Conservation (phyloP, 1,140 invertebrate genomes). For the Odontomachus brunneus region DNA sequence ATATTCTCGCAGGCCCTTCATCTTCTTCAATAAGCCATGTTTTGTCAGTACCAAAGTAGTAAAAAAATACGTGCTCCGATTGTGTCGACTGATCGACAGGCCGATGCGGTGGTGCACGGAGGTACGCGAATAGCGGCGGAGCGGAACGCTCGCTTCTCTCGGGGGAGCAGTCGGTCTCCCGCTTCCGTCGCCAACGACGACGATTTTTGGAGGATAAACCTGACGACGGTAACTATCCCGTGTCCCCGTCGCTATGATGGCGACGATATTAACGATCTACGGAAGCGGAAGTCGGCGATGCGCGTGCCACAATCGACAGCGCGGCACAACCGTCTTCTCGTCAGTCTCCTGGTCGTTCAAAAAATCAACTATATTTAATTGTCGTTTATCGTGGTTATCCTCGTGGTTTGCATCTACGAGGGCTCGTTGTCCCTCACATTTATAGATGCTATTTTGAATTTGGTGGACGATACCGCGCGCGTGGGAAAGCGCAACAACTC, state of each 20-base stretch:
- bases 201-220: slow-evolving; percentile 85
- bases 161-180: slow-evolving; percentile 86
- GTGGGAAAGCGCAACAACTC: too few relatives aligned
- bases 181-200: slow-evolving; percentile 89
- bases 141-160: slow-evolving; percentile 74
- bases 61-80: slow-evolving; percentile 74
- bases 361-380: too few relatives aligned
- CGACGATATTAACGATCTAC: slow-evolving; percentile 85
- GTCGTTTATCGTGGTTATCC: too few relatives aligned
- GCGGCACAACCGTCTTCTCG: too few relatives aligned
- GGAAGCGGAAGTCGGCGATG: slow-evolving; percentile 70
- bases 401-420: too few relatives aligned
- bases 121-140: slow-evolving; percentile 59
- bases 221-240: slow-evolving; percentile 81
- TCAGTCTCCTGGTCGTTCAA: too few relatives aligned
- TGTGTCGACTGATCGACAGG: slow-evolving; percentile 60
- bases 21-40: slow-evolving; percentile 93
- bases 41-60: slow-evolving; percentile 84
- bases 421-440: too few relatives aligned
- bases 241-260: slow-evolving; percentile 87
- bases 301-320: neutral
- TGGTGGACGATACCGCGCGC: too few relatives aligned
- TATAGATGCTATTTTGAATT: too few relatives aligned
- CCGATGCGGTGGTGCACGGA: slow-evolving; percentile 50
- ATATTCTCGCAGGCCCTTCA: slow-evolving; percentile 89